Evolutionary conservation across 2,113 vertebrate species (phyloP).

Genomic region (Pseudopodoces humilis): DNA sequence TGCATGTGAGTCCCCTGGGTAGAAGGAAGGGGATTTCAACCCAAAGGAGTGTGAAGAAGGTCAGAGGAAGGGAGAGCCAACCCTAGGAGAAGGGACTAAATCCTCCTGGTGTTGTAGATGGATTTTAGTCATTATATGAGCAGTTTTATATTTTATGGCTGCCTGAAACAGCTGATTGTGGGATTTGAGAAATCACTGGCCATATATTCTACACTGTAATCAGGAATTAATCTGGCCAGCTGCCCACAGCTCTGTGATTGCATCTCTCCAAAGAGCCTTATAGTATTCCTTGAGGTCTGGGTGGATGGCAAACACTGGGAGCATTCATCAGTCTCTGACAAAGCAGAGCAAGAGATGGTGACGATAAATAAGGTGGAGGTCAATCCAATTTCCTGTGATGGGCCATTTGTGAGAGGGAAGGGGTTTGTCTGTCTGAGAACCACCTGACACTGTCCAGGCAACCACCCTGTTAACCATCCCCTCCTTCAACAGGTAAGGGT

Average conservation of each 20-base stretch:
- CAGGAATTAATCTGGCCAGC: neutral
- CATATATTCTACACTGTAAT: neutral
- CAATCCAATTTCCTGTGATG: neutral
- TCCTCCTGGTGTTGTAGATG: neutral
- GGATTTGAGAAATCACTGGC: neutral
- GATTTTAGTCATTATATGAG: neutral
- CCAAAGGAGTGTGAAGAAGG: neutral
- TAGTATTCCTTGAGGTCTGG: neutral
- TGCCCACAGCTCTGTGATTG: conserved; percentile 9
- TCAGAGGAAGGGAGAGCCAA: neutral
- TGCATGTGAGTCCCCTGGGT: neutral
- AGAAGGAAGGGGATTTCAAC: neutral
- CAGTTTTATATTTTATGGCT: conserved; percentile 5
- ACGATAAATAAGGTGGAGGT: neutral
- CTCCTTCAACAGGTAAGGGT: neutral
- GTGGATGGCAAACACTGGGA: neutral
- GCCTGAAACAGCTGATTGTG: conserved; percentile 10
- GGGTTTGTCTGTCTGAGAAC: neutral
- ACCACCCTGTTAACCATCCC: neutral
- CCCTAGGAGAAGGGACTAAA: neutral
- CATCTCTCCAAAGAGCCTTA: neutral
- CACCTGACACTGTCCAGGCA: neutral
- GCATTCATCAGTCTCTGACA: neutral
- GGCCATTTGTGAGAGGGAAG: neutral
- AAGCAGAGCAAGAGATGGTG: neutral